Evolutionary conservation across 2,888 invertebrate species (phyloP).

Genomic region (Agonopterix arenella): DNA sequence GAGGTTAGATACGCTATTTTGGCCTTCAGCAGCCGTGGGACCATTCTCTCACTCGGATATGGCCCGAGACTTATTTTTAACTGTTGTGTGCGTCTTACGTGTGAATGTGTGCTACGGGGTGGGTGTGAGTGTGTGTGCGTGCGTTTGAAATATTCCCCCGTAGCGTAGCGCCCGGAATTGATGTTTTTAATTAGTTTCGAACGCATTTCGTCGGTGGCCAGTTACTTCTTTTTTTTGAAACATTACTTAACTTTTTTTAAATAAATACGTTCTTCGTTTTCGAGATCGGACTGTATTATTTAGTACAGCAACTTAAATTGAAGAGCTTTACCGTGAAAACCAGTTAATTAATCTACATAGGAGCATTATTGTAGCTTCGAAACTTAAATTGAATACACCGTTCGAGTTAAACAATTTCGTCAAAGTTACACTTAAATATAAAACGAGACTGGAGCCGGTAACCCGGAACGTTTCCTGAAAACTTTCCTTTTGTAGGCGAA

Average conservation of each 20-base stretch:
- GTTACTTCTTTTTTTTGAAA: slow-evolving; percentile 38
- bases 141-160: slow-evolving; percentile 70
- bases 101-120: slow-evolving; percentile 38
- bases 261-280: no score
- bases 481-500: slow-evolving; percentile 65
- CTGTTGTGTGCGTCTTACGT: slow-evolving; percentile 56
- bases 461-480: slow-evolving; percentile 64
- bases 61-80: slow-evolving; percentile 68
- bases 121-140: slow-evolving; percentile 49
- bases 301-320: no score
- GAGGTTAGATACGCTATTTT: slow-evolving; percentile 18
- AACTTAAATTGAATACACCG: slow-evolving; percentile 49
- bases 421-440: slow-evolving; percentile 56
- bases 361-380: slow-evolving; percentile 8
- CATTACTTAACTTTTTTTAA: slow-evolving; percentile 32
- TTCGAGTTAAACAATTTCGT: slow-evolving; percentile 46
- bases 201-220: slow-evolving; percentile 65
- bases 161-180: slow-evolving; percentile 63
- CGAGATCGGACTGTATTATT: no score
- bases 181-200: slow-evolving; percentile 76
- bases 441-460: slow-evolving; percentile 45
- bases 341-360: slow-evolving; percentile 10
- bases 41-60: slow-evolving; percentile 69
- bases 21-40: slow-evolving; percentile 22
- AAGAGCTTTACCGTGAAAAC: no score